A percentile compares a stretch with the other conserved stretches of the same genome.
Evolutionary conservation across 2,113 vertebrate genomes (phyloP).

Genomic region (Lasiurus borealis): DNA sequence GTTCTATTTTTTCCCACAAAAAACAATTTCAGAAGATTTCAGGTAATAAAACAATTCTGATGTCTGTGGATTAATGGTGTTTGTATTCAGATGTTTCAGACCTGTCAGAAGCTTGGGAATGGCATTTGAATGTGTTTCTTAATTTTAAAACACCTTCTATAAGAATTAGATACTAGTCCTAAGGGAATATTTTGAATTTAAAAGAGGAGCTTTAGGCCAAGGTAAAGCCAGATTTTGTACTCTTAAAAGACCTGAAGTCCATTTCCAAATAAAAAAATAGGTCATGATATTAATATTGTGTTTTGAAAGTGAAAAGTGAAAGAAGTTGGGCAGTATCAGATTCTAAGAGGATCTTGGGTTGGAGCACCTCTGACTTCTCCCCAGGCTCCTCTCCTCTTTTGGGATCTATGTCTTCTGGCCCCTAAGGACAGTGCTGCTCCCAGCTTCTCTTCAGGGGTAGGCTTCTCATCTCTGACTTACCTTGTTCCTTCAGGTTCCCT

Average conservation of each 20-base stretch:
- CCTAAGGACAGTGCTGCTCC: no score
- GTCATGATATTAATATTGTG: neutral
- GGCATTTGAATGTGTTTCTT: slow-evolving; percentile 62
- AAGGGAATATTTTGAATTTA: slow-evolving; percentile 49
- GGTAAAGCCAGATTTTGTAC: neutral
- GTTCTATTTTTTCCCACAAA: slow-evolving; percentile 30
- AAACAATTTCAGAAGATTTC: slow-evolving; percentile 61
- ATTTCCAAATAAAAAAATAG: slow-evolving; percentile 35
- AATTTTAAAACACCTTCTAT: slow-evolving; percentile 70
- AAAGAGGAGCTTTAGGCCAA: slow-evolving; percentile 41
- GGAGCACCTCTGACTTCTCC: neutral
- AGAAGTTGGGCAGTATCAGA: neutral
- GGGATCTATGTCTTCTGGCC: neutral
- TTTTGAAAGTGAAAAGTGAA: neutral
- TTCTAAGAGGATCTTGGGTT: neutral
- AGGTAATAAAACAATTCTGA: slow-evolving; percentile 70
- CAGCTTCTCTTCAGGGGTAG: neutral
- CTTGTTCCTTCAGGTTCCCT: neutral
- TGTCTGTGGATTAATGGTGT: slow-evolving; percentile 59
- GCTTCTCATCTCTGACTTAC: neutral
- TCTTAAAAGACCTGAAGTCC: slow-evolving; percentile 11
- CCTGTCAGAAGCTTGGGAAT: slow-evolving; percentile 65
- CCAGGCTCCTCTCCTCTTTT: no score
- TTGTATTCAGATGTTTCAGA: slow-evolving; percentile 54
- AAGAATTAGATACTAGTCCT: slow-evolving; percentile 56